Evolutionary conservation across 2,888 invertebrate genomes (phyloP), one percentile per base, ranked within the genome.

Genomic region (Dynastes grantii): DNA sequence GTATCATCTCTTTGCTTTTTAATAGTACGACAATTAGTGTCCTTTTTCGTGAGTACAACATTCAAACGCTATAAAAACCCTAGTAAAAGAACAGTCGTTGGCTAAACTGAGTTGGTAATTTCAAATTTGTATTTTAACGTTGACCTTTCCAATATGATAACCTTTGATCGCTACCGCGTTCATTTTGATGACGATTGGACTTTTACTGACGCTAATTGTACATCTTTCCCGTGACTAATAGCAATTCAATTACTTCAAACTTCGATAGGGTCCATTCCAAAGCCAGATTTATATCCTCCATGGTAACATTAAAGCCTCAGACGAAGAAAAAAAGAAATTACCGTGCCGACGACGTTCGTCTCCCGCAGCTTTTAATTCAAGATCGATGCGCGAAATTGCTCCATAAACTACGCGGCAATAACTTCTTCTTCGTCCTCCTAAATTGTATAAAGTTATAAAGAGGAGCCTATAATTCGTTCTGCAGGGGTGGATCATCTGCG

Each of bases 371-470:
- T 58, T 58, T 58, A 58, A 58, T 58, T 58, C 22, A 22, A 22
- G 55, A 58, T 58, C 55, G 55, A 58, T 58, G 55, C 22, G 55
- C 55, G 55, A 22, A 58, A 58, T 22, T 58, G 55, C 55, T 16
- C 27, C 55, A 58, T 58, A 58, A 58, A 58, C 22, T 22, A 22
- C 55, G 55, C 55, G 55, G 55, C 55, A 58, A 58, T 58, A 58
- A 58, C 55, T 58, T 58, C 53, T 5, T 16, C 55, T 58, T 45
- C 45, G 45, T 45, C 55, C 55, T 22, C 55, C 55, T 58, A 58
- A 58, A 58, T 58, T 58, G 65, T 67, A 67, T 45, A 45, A 67
- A 67, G 45, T 67, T 67, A 67, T 67, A 67, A 67, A 22, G 22
- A 45, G 22, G 11, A 67, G 45, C 65, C 22, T 67, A 45, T 67